Evolutionary conservation across 2,797 vertebrate species (phyloP), one percentile per base, ranked within the genome.

Genomic region (Lacerta bilineata): DNA sequence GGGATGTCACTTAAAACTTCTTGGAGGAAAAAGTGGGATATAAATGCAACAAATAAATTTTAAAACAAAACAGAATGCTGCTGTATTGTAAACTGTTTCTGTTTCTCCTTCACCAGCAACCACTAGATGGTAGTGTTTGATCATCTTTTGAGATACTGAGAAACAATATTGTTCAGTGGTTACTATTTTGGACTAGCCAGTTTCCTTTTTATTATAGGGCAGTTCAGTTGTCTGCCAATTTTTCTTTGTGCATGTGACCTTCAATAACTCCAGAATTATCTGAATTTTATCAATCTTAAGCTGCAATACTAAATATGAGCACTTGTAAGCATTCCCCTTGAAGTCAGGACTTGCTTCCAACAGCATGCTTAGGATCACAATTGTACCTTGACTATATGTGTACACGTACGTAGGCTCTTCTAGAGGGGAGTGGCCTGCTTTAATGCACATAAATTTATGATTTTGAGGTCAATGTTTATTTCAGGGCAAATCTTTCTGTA

Each of bases 91-190:
- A 84, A 66, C 36, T 20, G 75, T 68, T 87, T 33, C 5, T n/a
- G 66, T 20, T 41, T 0, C n/a, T 0, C 0, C 13, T 85, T 76
- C 43, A 59, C 33, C 18, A 88, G 13, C 15, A 80, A 55, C 95
- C 95, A 77, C 93, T 94, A 93, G 95, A 86, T 94, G 95, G 95
- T 64, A 89, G 76, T 93, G 78, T 68, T 92, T 9, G 39, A 83
- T 92, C 88, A 41, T 71, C 6, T 27, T 23, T 87, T 36, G 17
- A 33, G 27, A 78, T n/a, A n/a, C 68, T 27, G 29, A 69, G 68
- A 69, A 27, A 69, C 68, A 27, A 69, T 69, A 39, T 11, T n/a
- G 27, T 68, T 68, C 66, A 29, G 2, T 0, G 39, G 33, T 2
- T 0, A 74, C 43, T 29, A 29, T 87, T 76, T 46, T 74, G 69